phyloP scores from a whole-genome alignment of 1,140 invertebrate genomes.

The Ericerus pela region DNA sequence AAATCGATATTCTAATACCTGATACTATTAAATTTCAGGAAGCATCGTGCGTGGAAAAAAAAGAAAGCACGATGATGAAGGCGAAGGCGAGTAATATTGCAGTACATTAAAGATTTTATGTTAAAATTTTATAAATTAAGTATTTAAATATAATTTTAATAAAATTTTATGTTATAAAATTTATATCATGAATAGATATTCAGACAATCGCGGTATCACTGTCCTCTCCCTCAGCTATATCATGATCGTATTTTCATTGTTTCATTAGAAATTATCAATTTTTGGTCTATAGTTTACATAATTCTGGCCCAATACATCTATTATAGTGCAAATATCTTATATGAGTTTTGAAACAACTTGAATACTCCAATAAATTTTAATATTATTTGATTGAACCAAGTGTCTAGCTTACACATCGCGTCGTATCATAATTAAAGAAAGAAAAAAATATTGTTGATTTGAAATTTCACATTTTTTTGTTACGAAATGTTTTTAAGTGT shows the following conservation, averaged over 20 bases:
- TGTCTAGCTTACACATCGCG: background rate
- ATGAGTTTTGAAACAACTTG: background rate
- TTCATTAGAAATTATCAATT: background rate
- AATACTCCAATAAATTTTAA: background rate
- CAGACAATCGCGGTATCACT: conserved; percentile 3
- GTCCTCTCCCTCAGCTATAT: background rate
- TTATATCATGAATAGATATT: conserved; percentile 8
- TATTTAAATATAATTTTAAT: conserved; percentile 9
- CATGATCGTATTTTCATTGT: background rate
- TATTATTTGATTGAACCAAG: background rate
- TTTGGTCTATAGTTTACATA: background rate
- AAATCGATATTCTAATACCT: background rate
- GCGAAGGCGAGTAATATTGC: background rate
- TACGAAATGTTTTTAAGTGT: conserved; percentile 7
- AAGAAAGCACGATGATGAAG: conserved; percentile 7
- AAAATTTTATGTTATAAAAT: background rate
- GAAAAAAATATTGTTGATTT: conserved; percentile 4
- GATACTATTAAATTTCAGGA: background rate
- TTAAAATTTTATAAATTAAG: conserved; percentile 9
- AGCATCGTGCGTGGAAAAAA: conserved; percentile 2
- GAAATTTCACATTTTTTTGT: conserved; percentile 1
- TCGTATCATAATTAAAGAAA: background rate
- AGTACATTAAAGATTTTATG: background rate
- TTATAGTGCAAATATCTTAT: background rate
- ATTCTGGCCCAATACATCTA: background rate